A percentile compares a stretch with the other conserved stretches of the same genome.
phyloP scores from a whole-genome alignment of 2,113 vertebrate genomes.

The Rhadina sibilatrix region DNA sequence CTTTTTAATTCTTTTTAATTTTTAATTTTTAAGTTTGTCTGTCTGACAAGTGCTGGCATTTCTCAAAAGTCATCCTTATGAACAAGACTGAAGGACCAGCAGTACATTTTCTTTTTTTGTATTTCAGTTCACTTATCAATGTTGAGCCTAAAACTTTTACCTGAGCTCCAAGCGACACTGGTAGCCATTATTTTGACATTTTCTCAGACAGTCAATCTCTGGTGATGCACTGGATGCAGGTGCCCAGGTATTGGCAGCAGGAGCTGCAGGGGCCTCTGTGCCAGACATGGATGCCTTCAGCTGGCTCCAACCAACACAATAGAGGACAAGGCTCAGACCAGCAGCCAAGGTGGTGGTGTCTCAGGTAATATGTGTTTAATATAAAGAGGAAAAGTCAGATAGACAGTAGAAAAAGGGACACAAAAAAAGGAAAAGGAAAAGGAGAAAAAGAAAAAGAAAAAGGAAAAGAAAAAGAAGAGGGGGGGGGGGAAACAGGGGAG shows the following conservation, averaged over 20 bases:
- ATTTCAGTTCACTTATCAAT: background rate
- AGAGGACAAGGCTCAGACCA: accelerated
- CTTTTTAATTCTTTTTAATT: background rate
- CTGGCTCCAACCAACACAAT: accelerated
- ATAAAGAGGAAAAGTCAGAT: accelerated
- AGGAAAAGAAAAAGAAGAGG: too few species aligned
- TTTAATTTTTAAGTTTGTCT: background rate
- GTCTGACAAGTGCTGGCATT: background rate
- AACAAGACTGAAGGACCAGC: background rate
- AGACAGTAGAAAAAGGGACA: background rate
- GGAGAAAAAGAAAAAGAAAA: too few species aligned
- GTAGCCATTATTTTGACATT: background rate
- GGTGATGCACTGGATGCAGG: background rate
- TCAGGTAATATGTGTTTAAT: accelerated
- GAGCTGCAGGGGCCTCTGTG: too few species aligned
- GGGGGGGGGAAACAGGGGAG: background rate
- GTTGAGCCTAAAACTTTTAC: background rate
- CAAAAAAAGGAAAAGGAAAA: too few species aligned
- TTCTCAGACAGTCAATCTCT: background rate
- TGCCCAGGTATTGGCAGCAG: accelerated
- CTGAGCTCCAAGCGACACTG: background rate
- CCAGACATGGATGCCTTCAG: accelerated
- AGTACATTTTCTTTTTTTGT: background rate
- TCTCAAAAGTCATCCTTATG: background rate
- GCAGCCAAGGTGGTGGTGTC: accelerated